Percentiles rank a stretch among this genome's conserved stretches.
phyloP scores from a whole-genome alignment of 1,140 invertebrate species.

The Acyrthosiphon pisum region DNA sequence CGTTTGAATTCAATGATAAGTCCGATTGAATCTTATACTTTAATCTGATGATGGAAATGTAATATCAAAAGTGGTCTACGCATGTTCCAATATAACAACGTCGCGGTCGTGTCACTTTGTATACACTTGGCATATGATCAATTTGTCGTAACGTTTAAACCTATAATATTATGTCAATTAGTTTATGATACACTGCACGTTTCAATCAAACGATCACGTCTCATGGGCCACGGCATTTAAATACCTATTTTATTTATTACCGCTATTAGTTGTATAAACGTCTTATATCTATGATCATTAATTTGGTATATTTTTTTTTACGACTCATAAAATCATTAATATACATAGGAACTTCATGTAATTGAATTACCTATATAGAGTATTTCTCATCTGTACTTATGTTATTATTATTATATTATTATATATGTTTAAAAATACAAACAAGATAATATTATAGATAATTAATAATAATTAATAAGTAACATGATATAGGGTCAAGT shows the following conservation, averaged over 20 bases:
- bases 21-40: neutral
- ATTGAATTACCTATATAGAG: neutral
- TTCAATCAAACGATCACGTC: constrained; percentile 23
- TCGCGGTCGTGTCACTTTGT: neutral
- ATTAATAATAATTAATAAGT: too few relatives aligned
- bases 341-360: neutral
- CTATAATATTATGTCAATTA: neutral
- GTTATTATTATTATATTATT: neutral
- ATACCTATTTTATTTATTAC: neutral
- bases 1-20: too few relatives aligned
- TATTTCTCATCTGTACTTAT: neutral
- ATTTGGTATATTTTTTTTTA: neutral
- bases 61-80: neutral
- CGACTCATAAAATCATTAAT: neutral
- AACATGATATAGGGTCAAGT: too few relatives aligned
- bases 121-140: neutral
- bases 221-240: neutral
- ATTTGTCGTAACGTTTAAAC: neutral
- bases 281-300: neutral
- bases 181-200: neutral
- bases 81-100: neutral
- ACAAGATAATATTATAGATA: too few relatives aligned
- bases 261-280: neutral
- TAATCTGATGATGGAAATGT: neutral
- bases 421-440: too few relatives aligned